Percentiles rank a stretch among this genome's conserved stretches.
Evolutionary conservation across 2,888 invertebrate genomes (phyloP).

Genomic region (Amphipyra tragopoginis): DNA sequence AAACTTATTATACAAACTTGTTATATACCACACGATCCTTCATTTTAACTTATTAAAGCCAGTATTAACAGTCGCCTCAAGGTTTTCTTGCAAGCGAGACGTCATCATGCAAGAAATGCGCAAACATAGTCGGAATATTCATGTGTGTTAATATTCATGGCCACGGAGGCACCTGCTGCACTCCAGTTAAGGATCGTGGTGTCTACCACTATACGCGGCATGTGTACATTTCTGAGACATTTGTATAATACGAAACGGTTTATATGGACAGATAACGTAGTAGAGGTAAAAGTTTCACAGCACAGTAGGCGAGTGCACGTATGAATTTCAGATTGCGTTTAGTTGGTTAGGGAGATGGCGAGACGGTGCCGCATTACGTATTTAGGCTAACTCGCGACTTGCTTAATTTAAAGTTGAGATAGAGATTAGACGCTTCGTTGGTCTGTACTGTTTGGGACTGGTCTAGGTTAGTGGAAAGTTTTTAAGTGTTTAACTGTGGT

Average conservation of each 20-base stretch:
- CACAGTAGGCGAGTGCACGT: conserved; percentile 50
- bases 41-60: conserved; percentile 48
- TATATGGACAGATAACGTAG: conserved; percentile 51
- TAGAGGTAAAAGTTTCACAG: conserved; percentile 51
- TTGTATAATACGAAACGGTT: conserved; percentile 39
- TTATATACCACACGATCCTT: conserved; percentile 34
- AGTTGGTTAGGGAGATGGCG: conserved; percentile 50
- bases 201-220: conserved; percentile 38
- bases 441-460: conserved; percentile 34
- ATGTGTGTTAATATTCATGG: conserved; percentile 86
- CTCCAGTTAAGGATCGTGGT: conserved; percentile 67
- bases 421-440: conserved; percentile 48
- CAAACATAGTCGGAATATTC: conserved; percentile 85
- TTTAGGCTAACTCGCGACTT: conserved; percentile 45
- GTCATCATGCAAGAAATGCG: conserved; percentile 80
- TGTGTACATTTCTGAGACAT: conserved; percentile 52
- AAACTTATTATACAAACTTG: background rate
- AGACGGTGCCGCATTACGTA: conserved; percentile 49
- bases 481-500: conserved; percentile 44
- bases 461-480: conserved; percentile 35
- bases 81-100: conserved; percentile 63
- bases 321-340: conserved; percentile 66
- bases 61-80: conserved; percentile 42
- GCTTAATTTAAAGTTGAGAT: conserved; percentile 56
- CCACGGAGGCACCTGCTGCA: conserved; percentile 75